Conservation (phyloP, 30 jellyfish, hydroid and myxozoan species). For the Morbakka virulenta region DNA sequence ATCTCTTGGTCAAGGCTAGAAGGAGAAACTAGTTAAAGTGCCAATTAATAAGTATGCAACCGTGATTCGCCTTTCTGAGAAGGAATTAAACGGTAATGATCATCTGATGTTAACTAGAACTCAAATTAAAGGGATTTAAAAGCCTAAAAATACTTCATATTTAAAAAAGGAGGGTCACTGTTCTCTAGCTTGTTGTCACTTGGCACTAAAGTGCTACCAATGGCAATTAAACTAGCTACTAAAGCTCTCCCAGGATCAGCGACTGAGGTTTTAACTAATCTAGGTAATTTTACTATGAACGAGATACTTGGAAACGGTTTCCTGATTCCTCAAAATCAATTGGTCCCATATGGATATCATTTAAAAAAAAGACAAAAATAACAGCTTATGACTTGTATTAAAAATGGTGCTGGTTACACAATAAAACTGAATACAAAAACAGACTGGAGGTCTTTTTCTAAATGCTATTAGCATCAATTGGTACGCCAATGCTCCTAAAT, state of each 20-base stretch:
- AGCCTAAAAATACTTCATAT: slow-evolving; percentile 24
- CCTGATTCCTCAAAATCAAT: too few relatives aligned
- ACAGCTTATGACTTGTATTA: too few relatives aligned
- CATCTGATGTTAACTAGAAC: slow-evolving; percentile 34
- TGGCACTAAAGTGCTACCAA: slow-evolving; percentile 24
- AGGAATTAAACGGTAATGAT: slow-evolving; percentile 29
- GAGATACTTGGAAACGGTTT: too few relatives aligned
- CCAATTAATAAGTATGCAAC: slow-evolving; percentile 14
- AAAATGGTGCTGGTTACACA: too few relatives aligned
- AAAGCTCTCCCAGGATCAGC: slow-evolving; percentile 23
- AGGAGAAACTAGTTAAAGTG: slow-evolving; percentile 40
- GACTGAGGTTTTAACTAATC: slow-evolving; percentile 21
- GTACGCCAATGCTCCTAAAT: slow-evolving; percentile 23
- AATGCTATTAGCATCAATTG: slow-evolving; percentile 22
- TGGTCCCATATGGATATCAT: too few relatives aligned
- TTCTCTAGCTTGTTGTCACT: slow-evolving; percentile 16
- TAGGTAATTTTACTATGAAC: too few relatives aligned
- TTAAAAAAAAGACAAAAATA: too few relatives aligned
- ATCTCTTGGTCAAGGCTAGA: slow-evolving; percentile 29
- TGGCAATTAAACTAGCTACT: too few relatives aligned
- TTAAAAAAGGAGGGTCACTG: slow-evolving; percentile 39
- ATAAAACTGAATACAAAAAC: slow-evolving; percentile 36
- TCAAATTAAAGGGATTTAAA: slow-evolving; percentile 22
- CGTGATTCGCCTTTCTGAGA: slow-evolving; percentile 11
- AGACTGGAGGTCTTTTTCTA: slow-evolving; percentile 37